Evolutionary conservation across 1,140 invertebrate species (phyloP).

Genomic region (Goniozus legneri): DNA sequence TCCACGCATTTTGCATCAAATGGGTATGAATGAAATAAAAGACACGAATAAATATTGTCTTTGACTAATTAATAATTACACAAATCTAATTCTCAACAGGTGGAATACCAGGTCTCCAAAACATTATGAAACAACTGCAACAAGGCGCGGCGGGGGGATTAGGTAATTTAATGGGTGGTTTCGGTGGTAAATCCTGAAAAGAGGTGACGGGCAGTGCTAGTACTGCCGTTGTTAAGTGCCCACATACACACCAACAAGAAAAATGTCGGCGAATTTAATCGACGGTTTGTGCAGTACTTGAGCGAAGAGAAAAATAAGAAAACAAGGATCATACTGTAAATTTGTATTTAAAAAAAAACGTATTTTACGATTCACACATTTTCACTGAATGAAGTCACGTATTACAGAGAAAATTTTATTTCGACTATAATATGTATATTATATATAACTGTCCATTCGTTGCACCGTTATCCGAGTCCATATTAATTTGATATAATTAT

Average conservation of each 20-base stretch:
- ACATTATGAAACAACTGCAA: slow-evolving; percentile 97
- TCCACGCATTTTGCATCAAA: slow-evolving; percentile 92
- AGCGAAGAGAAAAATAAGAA: no score
- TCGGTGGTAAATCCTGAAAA: slow-evolving; percentile 55
- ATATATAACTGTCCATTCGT: no score
- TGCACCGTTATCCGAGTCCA: no score
- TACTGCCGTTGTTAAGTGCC: slow-evolving; percentile 11
- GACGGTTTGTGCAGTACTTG: not conserved
- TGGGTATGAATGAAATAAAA: slow-evolving; percentile 74
- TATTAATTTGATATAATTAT: slow-evolving; percentile 1
- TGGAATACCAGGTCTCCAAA: slow-evolving; percentile 94
- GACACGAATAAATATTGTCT: slow-evolving; percentile 1
- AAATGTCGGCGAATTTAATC: slow-evolving; percentile 14
- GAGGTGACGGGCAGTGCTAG: slow-evolving; percentile 7
- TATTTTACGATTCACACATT: slow-evolving; percentile 2
- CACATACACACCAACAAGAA: slow-evolving; percentile 6
- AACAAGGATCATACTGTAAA: not conserved
- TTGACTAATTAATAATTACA: slow-evolving; percentile 10
- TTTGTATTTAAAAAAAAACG: not conserved
- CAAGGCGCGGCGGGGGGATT: slow-evolving; percentile 76
- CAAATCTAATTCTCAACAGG: slow-evolving; percentile 59
- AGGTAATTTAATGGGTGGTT: slow-evolving; percentile 77
- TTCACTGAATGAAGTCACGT: no score
- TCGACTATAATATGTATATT: no score
- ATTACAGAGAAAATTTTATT: no score